A percentile compares a stretch with the other conserved stretches of the same genome.
Conservation (phyloP, 2,888 invertebrate species). For the Hyposoter didymator region DNA sequence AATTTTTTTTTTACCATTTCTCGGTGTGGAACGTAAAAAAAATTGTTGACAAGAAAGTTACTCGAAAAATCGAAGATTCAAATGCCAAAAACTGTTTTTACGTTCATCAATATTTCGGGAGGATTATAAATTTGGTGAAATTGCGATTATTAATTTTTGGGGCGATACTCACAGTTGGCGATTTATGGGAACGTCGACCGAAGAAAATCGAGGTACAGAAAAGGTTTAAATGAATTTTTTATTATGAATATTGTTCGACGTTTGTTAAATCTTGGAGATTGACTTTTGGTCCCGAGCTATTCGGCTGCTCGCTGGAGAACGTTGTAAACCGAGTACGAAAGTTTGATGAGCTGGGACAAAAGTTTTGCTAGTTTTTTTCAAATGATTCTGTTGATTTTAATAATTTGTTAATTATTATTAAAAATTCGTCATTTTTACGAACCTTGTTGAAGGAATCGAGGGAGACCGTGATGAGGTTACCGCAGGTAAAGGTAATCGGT, state of each 20-base stretch:
- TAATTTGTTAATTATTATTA: too few species aligned
- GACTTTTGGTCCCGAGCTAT: neutral
- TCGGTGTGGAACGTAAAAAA: too few species aligned
- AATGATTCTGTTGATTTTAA: too few species aligned
- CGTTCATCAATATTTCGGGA: too few species aligned
- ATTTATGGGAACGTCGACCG: neutral
- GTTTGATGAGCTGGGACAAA: constrained; percentile 52
- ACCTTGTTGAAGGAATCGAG: constrained; percentile 70
- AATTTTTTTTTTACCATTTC: too few species aligned
- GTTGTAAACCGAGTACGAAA: constrained; percentile 72
- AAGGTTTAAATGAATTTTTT: neutral
- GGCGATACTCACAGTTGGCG: neutral
- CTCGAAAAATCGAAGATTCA: too few species aligned
- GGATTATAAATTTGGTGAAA: too few species aligned
- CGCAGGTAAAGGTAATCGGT: constrained; percentile 71
- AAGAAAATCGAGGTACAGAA: neutral
- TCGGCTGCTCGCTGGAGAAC: constrained; percentile 65
- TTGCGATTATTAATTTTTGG: neutral
- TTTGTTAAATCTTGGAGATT: neutral
- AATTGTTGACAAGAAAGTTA: too few species aligned
- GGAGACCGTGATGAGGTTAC: constrained; percentile 66
- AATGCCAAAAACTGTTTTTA: too few species aligned
- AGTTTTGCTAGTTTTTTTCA: neutral
- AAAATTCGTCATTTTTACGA: constrained; percentile 27
- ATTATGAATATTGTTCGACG: neutral